Evolutionary conservation across 2,888 invertebrate species (phyloP), one percentile per base, ranked within the genome.

Genomic region (Cyrtodaria siliqua): DNA sequence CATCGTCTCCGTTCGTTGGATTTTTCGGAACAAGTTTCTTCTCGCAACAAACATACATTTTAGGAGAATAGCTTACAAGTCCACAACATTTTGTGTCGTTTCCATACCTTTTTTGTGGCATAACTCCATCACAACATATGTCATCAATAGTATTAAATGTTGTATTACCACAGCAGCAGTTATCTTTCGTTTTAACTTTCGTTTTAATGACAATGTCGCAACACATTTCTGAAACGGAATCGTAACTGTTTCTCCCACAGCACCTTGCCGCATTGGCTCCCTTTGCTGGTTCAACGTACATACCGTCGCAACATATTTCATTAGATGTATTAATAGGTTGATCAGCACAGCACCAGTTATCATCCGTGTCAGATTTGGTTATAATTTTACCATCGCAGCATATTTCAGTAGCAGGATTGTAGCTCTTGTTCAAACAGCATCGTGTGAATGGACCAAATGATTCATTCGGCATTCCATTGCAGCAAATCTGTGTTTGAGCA

Each of bases 291-390:
- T 53, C 29, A 0, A 27, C 63, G 24, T 18, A 56, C 2, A 44
- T 56, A 8, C 70, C 70, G 1, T 66, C 50, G 26, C 76, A 76
- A 33, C 76, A 76, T 26, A 76, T 66, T 38, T 76, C 70, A 14
- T 47, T 60, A 26, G 26, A 20, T 23, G 66, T 27, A 40, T 76
- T 61, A 47, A 76, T 66, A 29, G 66, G 29, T 27, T 24, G 38
- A 50, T 66, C 27, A 18, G 61, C 70, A 56, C 75, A 75, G 33
- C 75, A 75, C 52, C 75, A 75, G 33, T 75, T 68, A 26, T 74
- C 74, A 23, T 62, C 26, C 14, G 23, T 38, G 20, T 74, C 42
- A 16, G 27, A 33, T 38, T 74, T 74, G 8, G 23, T 20, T 20
- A 68, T 49, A 26, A 74, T 20, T 26, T 53, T 50, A 8, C 74